phyloP scores from a whole-genome alignment of 2,888 invertebrate species.

The Chironomus tentans region DNA sequence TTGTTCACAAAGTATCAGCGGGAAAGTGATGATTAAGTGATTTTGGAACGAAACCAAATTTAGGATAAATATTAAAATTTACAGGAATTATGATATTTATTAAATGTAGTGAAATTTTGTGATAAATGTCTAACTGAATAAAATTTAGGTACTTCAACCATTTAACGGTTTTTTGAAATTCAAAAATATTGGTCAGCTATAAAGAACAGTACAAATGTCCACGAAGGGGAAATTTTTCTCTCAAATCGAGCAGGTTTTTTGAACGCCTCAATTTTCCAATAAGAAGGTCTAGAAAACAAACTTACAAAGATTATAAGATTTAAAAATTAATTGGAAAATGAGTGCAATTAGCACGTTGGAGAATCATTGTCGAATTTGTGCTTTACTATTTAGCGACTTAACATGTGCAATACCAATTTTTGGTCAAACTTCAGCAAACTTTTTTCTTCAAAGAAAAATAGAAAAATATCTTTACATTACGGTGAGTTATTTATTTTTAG shows the following conservation, averaged over 20 bases:
- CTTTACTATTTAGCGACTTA: not conserved
- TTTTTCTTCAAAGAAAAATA: slow-evolving; percentile 19
- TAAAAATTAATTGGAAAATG: slow-evolving; percentile 3
- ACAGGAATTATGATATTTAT: too few relatives aligned
- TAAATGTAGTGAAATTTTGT: too few relatives aligned
- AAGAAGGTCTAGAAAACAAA: not conserved
- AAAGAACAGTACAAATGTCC: too few relatives aligned
- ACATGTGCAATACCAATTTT: slow-evolving; percentile 21
- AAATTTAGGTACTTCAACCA: too few relatives aligned
- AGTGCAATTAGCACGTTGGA: slow-evolving; percentile 1
- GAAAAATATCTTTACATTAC: slow-evolving; percentile 19
- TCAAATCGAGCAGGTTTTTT: too few relatives aligned
- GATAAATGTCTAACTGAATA: too few relatives aligned
- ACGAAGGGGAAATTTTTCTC: too few relatives aligned
- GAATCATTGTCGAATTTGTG: slow-evolving; percentile 20
- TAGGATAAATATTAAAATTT: too few relatives aligned
- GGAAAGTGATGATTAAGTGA: not conserved
- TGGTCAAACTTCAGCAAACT: slow-evolving; percentile 6
- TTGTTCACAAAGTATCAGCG: slow-evolving; percentile 53
- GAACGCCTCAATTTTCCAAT: not conserved
- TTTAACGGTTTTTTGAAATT: too few relatives aligned
- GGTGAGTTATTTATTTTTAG: slow-evolving; percentile 17
- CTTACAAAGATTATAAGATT: too few relatives aligned
- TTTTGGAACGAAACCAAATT: too few relatives aligned
- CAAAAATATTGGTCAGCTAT: too few relatives aligned